Evolutionary conservation across 2,888 invertebrate species (phyloP), one percentile per base, ranked within the genome.

Genomic region (Epinotia nisella): DNA sequence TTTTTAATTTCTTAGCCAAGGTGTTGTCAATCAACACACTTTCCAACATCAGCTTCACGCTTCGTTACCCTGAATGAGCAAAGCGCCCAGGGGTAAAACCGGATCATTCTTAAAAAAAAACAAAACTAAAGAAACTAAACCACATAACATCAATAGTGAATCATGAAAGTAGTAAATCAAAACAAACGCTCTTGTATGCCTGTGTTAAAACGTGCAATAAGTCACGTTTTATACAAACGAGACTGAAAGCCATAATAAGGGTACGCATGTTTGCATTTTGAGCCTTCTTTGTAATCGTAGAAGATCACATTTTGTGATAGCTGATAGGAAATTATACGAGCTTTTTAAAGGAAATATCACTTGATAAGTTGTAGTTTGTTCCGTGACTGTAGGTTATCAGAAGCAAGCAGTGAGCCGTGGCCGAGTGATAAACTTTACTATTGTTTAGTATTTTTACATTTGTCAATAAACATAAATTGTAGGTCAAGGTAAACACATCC

Each of bases 221-320:
- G 76, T 74, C 76, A 74, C 74, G 71, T 76, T 74, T n/a, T 51
- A 49, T 55, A 71, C 76, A 68, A 71, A 75, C 65, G 62, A 56
- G 41, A 2, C 1, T 35, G 35, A 35, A 35, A 35, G 9, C 9
- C 35, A 35, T 35, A 35, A 7, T 9, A 35, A 35, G 9, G 35
- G 35, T 35, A 35, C 39, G 39, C 9, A 11, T 17, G 19, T 10
- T 13, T 39, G 17, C 39, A 41, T 39, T 60, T 35, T 2, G n/a
- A 10, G 13, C 60, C 11, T 35, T 60, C 17, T 35, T 17, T 13
- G 15, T 7, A 19, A n/a, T 60, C 0, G 5, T 35, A 15, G 3
- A 56, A 56, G 29, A 29, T 19, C 7, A 7, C 24, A 10, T 56
- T 24, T 59, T 17, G 10, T 2, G 11, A 24, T 35, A 59, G 35